A percentile compares a stretch with the other conserved stretches of the same genome.
phyloP scores from a whole-genome alignment of 1,140 invertebrate species.

The Pinna nobilis region DNA sequence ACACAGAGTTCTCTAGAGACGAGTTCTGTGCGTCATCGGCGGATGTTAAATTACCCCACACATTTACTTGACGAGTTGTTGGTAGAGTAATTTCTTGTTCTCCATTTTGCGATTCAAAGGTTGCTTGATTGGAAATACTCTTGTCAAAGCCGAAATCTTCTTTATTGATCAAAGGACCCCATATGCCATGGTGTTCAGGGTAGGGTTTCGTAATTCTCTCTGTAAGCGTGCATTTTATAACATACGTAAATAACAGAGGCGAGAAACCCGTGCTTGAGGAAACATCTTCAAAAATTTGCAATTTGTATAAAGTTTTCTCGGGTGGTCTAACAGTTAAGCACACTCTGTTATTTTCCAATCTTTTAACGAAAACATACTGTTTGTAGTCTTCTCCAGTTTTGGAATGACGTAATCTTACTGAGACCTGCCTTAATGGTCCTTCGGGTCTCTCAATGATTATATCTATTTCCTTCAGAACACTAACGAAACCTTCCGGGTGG shows the following conservation, averaged over 20 bases:
- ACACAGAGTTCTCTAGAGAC: no score
- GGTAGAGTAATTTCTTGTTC: no score
- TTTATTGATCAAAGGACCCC: no score
- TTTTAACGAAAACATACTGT: background rate
- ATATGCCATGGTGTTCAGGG: background rate
- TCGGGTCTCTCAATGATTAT: constrained; percentile 1
- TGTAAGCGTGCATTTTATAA: background rate
- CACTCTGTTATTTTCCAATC: background rate
- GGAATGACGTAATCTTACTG: background rate
- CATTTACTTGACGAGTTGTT: no score
- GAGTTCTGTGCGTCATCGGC: no score
- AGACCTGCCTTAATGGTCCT: background rate
- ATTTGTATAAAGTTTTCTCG: background rate
- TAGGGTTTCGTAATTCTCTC: background rate
- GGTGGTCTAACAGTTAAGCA: background rate
- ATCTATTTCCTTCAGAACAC: background rate
- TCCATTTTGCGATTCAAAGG: no score
- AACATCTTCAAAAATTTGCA: background rate
- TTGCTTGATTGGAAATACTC: no score
- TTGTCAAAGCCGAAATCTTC: no score
- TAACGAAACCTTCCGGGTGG: constrained; percentile 8
- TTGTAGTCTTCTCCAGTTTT: background rate
- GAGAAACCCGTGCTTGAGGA: background rate
- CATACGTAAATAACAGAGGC: background rate
- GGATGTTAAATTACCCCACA: no score